A percentile compares a stretch with the other conserved stretches of the same genome.
These are phyloP conservation scores for Atopsyche davidsoni DNA, from an alignment of 1,140 invertebrate genomes.

Conservation along the genomic window DNA sequence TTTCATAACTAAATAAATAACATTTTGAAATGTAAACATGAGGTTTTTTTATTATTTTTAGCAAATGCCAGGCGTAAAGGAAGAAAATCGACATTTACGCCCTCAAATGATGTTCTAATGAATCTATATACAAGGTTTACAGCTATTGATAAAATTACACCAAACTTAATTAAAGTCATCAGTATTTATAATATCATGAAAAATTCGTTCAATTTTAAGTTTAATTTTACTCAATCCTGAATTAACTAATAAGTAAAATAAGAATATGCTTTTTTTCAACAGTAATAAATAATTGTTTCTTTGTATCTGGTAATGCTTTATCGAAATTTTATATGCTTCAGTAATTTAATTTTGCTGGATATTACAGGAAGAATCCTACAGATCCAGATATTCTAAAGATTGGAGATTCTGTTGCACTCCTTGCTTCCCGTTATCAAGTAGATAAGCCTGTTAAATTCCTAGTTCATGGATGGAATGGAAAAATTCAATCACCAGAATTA, in stretches of 20 bases:
- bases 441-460: conserved; percentile 20
- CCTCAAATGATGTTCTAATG: conserved; percentile 14
- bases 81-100: conserved; percentile 1
- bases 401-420: conserved; percentile 7
- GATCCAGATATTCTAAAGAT: conserved; percentile 5
- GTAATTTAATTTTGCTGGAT: too few species aligned
- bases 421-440: conserved; percentile 8
- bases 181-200: background rate
- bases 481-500: background rate
- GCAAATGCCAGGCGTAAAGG: too few species aligned
- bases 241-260: too few species aligned
- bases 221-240: too few species aligned
- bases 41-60: too few species aligned
- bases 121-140: conserved; percentile 21
- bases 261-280: too few species aligned
- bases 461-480: conserved; percentile 12
- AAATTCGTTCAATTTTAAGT: too few species aligned
- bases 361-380: conserved; percentile 13
- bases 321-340: too few species aligned
- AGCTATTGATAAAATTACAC: background rate
- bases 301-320: too few species aligned
- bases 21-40: too few species aligned
- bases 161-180: background rate
- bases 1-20: too few species aligned
- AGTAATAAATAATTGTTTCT: too few species aligned